Base-by-base conservation (phyloP, 2,797 vertebrate species). In the Sebastes baramenuke region DNA sequence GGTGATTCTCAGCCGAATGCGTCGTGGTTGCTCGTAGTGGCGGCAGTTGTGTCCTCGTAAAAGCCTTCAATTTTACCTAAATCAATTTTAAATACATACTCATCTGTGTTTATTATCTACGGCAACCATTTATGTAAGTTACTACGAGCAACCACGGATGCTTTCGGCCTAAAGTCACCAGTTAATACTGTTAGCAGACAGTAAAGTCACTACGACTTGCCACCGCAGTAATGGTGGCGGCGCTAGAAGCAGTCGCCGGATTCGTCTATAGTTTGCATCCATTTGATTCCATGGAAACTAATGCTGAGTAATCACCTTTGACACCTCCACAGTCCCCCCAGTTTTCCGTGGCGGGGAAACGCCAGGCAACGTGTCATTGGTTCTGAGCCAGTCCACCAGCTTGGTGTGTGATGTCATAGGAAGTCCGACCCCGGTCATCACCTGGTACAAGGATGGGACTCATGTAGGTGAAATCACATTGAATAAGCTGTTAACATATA, bases 391-490 rank as follows among this genome's bases (percentile, higher is more conserved):
- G 73, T 92, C 95, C 27, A 87, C 95, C 85, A 97, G 60, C 87
- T 94, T 99, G 88, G 81, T 95, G 64, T 99, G 99, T 94, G 98
- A 99, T 82, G 96, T 96, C 74, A 96, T 94, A 79, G 98, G 98
- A 82, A 97, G 93, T 70, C 98, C 99, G 0, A 92, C 96, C 11
- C 98, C 98, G 25, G 74, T 96, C 68, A 95, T 99, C 87, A 96
- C 92, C 62, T 99, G 99, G 99, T 97, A 97, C 90, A 98, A 97
- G 91, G 96, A 97, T 69, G 97, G 96, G 36, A 70, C 80, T 58
- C 95, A 94, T 95, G 98, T 99, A 95, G 27, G 97, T 94, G 58
- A 79, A 87, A 82, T 74, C 32, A 69, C 38, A 79, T 20, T 61
- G 49, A 68, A 60, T 38, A 68, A 30, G 20, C 4, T 32, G 18